Evolutionary conservation across 1,140 invertebrate genomes (phyloP).

Genomic region (Ylistrum balloti): DNA sequence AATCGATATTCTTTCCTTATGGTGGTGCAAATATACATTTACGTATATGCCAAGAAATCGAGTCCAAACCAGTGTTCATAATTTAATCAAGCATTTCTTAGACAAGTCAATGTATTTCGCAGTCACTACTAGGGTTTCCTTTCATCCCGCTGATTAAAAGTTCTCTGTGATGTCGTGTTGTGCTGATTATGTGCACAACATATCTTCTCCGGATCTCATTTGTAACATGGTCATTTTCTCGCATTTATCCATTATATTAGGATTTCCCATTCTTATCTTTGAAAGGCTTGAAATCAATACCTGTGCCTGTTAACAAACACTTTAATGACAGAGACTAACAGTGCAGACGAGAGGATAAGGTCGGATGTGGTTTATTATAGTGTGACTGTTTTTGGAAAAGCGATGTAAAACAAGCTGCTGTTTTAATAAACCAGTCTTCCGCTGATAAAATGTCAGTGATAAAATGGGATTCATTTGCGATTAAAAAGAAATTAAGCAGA

Average conservation of each 20-base stretch:
- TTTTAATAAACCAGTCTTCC: not conserved
- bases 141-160: not conserved
- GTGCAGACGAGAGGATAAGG: not conserved
- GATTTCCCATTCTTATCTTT: slow-evolving; percentile 3
- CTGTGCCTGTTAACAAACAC: not conserved
- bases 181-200: not conserved
- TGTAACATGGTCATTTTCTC: slow-evolving; percentile 25
- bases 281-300: slow-evolving; percentile 13
- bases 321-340: slow-evolving; percentile 34
- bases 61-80: too few relatives aligned
- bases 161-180: not conserved
- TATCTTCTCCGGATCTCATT: not conserved
- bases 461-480: too few relatives aligned
- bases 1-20: slow-evolving; percentile 2
- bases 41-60: too few relatives aligned
- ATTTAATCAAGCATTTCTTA: not conserved
- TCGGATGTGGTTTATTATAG: not conserved
- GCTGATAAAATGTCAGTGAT: too few relatives aligned
- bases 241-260: not conserved
- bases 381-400: not conserved
- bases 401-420: not conserved
- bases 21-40: not conserved
- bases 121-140: not conserved
- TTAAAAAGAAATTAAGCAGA: too few relatives aligned
- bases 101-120: not conserved